These are phyloP conservation scores for Alligator mississippiensis DNA, from an alignment of 2,113 vertebrate genomes.

Conservation along the genomic window DNA sequence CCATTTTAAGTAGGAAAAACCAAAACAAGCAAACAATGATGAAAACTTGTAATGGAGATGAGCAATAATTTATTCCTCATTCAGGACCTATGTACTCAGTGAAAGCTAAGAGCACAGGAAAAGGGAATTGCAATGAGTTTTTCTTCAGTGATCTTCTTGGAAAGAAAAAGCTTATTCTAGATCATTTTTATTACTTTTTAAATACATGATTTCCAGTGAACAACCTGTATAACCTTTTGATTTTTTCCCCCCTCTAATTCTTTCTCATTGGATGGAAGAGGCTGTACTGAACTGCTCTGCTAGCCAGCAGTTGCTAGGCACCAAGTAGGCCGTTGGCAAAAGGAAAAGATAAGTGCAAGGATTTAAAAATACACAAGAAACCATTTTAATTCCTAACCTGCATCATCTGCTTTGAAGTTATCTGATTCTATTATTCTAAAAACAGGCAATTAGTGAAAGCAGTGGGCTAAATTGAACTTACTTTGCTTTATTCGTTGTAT, in stretches of 20 bases:
- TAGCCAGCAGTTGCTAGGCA: slow-evolving; percentile 77
- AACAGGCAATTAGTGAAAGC: slow-evolving; percentile 4
- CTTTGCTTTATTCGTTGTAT: background rate
- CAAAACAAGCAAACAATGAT: too few species aligned
- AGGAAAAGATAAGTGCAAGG: slow-evolving; percentile 33
- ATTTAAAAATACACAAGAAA: slow-evolving; percentile 64
- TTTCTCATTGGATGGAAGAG: slow-evolving; percentile 10
- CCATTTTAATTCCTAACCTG: slow-evolving; percentile 54
- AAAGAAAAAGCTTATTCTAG: slow-evolving; percentile 22
- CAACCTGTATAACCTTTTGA: slow-evolving; percentile 39
- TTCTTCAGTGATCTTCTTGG: background rate
- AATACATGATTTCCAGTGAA: slow-evolving; percentile 18
- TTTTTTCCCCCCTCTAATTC: slow-evolving; percentile 11
- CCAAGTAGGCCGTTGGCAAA: slow-evolving; percentile 47
- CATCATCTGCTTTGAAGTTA: slow-evolving; percentile 18
- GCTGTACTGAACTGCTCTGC: slow-evolving; percentile 30
- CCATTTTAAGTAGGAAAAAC: background rate
- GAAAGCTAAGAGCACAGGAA: background rate
- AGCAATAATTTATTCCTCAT: background rate
- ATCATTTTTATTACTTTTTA: slow-evolving; percentile 34
- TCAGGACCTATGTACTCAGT: background rate
- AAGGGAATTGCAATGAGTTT: background rate
- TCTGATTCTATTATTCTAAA: slow-evolving; percentile 40
- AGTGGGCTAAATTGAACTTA: background rate
- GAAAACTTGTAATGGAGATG: background rate